These are phyloP conservation scores for Lethrus apterus DNA, from an alignment of 1,140 invertebrate species.

Conservation along the genomic window DNA sequence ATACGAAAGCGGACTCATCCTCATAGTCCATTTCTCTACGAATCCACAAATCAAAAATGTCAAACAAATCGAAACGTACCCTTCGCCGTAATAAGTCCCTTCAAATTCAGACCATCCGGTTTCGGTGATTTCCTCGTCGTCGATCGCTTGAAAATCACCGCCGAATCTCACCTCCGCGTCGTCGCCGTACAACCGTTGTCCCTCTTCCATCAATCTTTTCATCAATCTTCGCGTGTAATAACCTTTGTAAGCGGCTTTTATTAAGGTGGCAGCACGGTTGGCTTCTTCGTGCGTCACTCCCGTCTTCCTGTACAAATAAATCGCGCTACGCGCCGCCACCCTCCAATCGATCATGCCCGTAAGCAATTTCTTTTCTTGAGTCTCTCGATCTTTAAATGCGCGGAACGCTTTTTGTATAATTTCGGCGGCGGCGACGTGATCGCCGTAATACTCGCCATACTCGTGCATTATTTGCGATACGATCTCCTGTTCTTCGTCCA, in stretches of 20 bases:
- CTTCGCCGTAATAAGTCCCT: not conserved
- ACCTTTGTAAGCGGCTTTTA: conserved; percentile 44
- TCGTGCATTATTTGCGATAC: conserved; percentile 33
- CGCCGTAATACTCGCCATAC: conserved; percentile 24
- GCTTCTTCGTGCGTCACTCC: conserved; percentile 41
- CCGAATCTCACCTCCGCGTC: not conserved
- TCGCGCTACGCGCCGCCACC: conserved; percentile 41
- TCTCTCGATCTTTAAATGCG: conserved; percentile 32
- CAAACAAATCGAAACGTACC: no score
- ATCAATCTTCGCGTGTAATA: conserved; percentile 41
- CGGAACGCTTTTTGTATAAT: conserved; percentile 39
- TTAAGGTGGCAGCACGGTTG: conserved; percentile 38
- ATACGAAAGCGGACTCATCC: not conserved
- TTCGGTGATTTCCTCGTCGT: not conserved
- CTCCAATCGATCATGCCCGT: conserved; percentile 43
- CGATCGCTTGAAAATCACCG: not conserved
- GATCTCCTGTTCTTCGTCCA: conserved; percentile 24
- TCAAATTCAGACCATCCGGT: not conserved
- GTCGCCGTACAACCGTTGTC: conserved; percentile 9
- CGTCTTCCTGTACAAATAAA: conserved; percentile 40
- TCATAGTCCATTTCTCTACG: not conserved
- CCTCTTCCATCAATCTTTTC: conserved; percentile 21
- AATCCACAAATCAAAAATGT: not conserved
- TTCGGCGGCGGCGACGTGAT: conserved; percentile 31
- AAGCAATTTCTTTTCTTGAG: conserved; percentile 28